phyloP scores from a whole-genome alignment of 2,888 invertebrate genomes.

The Pecten maximus region DNA sequence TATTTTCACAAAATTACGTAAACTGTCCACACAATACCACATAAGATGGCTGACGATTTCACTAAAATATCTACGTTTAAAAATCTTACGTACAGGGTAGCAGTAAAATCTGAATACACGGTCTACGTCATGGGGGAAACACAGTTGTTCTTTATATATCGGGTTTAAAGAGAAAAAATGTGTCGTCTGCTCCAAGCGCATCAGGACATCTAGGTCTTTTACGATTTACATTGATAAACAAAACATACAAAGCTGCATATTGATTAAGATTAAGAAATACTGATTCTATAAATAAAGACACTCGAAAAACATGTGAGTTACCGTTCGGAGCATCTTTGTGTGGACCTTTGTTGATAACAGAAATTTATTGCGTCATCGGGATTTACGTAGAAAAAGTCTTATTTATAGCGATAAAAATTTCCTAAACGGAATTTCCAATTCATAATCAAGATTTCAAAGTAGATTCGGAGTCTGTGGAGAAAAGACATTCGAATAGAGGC shows the following conservation, averaged over 20 bases:
- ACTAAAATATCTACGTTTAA: slow-evolving; percentile 3
- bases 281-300: slow-evolving; percentile 4
- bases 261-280: background rate
- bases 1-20: background rate
- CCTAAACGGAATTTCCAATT: background rate
- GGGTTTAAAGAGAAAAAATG: background rate
- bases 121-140: slow-evolving; percentile 3
- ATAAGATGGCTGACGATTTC: slow-evolving; percentile 10
- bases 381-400: background rate
- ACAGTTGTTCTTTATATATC: background rate
- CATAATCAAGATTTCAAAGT: background rate
- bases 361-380: background rate
- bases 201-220: background rate
- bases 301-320: background rate
- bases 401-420: background rate
- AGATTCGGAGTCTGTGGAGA: too few relatives aligned
- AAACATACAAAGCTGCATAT: background rate
- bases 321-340: background rate
- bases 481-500: background rate
- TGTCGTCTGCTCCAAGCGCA: background rate
- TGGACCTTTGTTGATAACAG: background rate
- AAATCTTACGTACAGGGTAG: background rate
- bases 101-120: slow-evolving; percentile 1
- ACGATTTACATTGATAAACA: background rate
- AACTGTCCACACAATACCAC: background rate